Conservation (phyloP, 1,140 invertebrate genomes). For the Physella acuta region DNA sequence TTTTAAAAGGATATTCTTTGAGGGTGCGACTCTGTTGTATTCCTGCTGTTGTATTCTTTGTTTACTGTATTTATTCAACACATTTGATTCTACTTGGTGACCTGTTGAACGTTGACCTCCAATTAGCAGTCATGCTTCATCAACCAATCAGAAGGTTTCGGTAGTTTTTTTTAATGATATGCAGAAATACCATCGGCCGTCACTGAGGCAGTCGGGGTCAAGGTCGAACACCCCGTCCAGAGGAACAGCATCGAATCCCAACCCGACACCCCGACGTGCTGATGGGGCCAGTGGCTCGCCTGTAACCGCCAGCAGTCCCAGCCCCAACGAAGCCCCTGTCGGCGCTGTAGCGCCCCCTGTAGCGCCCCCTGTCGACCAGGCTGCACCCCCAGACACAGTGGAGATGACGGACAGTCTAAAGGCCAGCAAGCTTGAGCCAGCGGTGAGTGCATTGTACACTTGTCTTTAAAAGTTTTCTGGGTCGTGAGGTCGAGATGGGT, state of each 20-base stretch:
- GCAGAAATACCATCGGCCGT: not conserved
- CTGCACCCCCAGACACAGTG: not conserved
- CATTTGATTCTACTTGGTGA: too few species aligned
- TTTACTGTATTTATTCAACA: too few species aligned
- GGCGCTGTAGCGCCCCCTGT: not conserved
- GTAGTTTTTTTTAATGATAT: constrained; percentile 8
- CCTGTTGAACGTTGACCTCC: too few species aligned
- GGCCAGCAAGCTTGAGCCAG: not conserved
- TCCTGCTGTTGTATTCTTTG: too few species aligned
- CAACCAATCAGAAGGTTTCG: too few species aligned
- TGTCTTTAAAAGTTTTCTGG: not conserved
- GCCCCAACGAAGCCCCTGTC: not conserved
- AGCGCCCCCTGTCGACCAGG: too few species aligned
- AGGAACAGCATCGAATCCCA: not conserved
- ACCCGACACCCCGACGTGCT: not conserved
- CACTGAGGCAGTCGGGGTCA: not conserved
- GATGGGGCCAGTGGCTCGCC: not conserved
- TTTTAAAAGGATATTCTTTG: too few species aligned
- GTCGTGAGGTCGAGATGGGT: too few species aligned
- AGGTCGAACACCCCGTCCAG: constrained; percentile 5
- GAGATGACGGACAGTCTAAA: not conserved
- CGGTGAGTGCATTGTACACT: not conserved
- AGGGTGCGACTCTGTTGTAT: too few species aligned
- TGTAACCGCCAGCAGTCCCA: not conserved
- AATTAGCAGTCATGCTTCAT: too few species aligned